Evolutionary conservation across 2,888 invertebrate species (phyloP), one percentile per base, ranked within the genome.

Genomic region (Tenthredo scrophulariae): DNA sequence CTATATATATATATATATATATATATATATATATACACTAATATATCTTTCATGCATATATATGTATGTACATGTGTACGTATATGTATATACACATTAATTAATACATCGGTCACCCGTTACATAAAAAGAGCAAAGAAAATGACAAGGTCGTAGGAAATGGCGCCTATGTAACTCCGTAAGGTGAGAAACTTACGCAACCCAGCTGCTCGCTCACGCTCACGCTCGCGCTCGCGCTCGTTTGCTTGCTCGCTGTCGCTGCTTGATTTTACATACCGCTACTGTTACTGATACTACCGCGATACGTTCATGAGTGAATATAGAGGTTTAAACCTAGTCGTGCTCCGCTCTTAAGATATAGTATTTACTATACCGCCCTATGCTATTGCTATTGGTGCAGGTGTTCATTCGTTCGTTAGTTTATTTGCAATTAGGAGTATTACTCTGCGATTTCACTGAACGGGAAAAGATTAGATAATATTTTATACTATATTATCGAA

Each of bases 111-210:
- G 62, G 10, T 62, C 62, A 62, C 62, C 62, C 62, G 62, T 22
- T 62, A 62, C 10, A 62, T 62, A 62, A 62, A 62, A 62, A 62
- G 26, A 62, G 62, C 26, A 29, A 67, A 67, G 67, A 67, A 67
- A 67, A 67, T 29, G 26, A 26, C 26, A 67, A 67, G 29, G 67
- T 67, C 67, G 67, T 67, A 67, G 67, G 10, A 67, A 26, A 67
- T 33, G 67, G 67, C 62, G 62, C 62, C 62, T 62, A 50, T 50
- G 50, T 50, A 50, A 50, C 62, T 22, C 22, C 62, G 62, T 62
- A 62, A 62, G 62, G 62, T 62, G 62, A 50, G 50, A 62, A 62
- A 62, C 62, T 62, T 62, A 26, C 62, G 62, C 62, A 62, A 62
- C n/a, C 18, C 62, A 62, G 62, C 22, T 62, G 62, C 62, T 62